A percentile compares a stretch with the other conserved stretches of the same genome.
Conservation (phyloP, 92 coral and sea anemone genomes). For the Epizoanthus fatuus region DNA sequence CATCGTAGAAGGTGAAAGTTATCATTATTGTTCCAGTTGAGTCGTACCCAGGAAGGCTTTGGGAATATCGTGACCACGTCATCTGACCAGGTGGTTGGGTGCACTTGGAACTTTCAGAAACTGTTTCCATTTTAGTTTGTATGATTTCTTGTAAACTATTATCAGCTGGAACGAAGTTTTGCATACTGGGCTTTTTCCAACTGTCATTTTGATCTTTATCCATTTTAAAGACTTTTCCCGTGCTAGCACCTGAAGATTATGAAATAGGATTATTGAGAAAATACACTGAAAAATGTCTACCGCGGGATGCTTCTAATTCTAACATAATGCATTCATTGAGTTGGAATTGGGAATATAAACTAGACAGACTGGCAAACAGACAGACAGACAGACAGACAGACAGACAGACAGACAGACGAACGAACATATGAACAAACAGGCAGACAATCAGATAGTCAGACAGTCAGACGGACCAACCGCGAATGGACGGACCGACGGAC, state of each 20-base stretch:
- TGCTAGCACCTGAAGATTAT: background rate
- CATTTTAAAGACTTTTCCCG: background rate
- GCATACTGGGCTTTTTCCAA: background rate
- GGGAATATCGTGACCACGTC: slow-evolving; percentile 12
- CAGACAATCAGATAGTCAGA: too few species aligned
- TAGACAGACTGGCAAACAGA: too few species aligned
- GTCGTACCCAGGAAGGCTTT: slow-evolving; percentile 38
- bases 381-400: too few species aligned
- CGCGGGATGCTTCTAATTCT: too few species aligned
- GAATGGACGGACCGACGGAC: background rate
- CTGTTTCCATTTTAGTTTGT: background rate
- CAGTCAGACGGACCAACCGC: too few species aligned
- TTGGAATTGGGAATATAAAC: too few species aligned
- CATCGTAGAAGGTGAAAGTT: slow-evolving; percentile 41
- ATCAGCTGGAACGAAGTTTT: background rate
- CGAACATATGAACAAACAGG: too few species aligned
- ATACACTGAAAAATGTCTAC: too few species aligned
- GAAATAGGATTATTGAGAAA: background rate
- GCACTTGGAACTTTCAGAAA: background rate
- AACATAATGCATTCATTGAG: too few species aligned
- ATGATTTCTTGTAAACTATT: background rate
- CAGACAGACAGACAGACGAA: too few species aligned
- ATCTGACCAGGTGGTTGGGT: slow-evolving; percentile 39
- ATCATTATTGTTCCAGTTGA: slow-evolving; percentile 16
- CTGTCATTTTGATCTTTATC: background rate